Evolutionary conservation across 1,140 invertebrate species (phyloP).

Genomic region (Hyphantria cunea): DNA sequence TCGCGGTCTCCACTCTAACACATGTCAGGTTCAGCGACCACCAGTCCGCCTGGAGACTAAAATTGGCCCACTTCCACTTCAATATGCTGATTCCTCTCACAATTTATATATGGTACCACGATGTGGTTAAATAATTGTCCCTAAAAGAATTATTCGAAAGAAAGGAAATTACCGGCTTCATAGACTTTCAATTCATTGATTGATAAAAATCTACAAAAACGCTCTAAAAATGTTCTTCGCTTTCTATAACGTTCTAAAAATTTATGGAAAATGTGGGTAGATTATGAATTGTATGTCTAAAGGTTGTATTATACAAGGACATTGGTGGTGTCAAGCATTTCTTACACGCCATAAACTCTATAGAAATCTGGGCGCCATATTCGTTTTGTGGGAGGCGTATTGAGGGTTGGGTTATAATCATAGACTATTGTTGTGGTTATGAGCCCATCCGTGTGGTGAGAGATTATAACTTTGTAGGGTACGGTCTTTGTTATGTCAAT

Average conservation of each 20-base stretch:
- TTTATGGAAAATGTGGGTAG: background rate
- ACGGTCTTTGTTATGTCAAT: too few species aligned
- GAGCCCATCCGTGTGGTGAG: background rate
- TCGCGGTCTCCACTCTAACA: too few species aligned
- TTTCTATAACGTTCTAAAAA: background rate
- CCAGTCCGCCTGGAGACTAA: too few species aligned
- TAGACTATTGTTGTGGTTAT: background rate
- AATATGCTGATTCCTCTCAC: too few species aligned
- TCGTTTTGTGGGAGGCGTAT: background rate
- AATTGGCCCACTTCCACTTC: too few species aligned
- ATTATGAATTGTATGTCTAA: slow-evolving; percentile 1
- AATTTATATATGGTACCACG: too few species aligned
- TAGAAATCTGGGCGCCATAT: slow-evolving; percentile 3
- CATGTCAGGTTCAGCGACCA: too few species aligned
- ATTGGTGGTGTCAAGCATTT: slow-evolving; percentile 2
- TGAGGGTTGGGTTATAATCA: background rate
- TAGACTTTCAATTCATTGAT: too few species aligned
- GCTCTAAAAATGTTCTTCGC: background rate
- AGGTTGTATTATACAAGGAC: slow-evolving; percentile 10
- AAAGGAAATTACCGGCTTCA: background rate
- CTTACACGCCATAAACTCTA: slow-evolving; percentile 20
- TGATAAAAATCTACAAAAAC: background rate
- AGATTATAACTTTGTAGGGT: background rate
- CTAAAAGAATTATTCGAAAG: too few species aligned
- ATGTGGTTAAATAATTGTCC: too few species aligned